These are phyloP conservation scores for Tyrannus savana DNA, from an alignment of 2,113 vertebrate species.

Conservation along the genomic window DNA sequence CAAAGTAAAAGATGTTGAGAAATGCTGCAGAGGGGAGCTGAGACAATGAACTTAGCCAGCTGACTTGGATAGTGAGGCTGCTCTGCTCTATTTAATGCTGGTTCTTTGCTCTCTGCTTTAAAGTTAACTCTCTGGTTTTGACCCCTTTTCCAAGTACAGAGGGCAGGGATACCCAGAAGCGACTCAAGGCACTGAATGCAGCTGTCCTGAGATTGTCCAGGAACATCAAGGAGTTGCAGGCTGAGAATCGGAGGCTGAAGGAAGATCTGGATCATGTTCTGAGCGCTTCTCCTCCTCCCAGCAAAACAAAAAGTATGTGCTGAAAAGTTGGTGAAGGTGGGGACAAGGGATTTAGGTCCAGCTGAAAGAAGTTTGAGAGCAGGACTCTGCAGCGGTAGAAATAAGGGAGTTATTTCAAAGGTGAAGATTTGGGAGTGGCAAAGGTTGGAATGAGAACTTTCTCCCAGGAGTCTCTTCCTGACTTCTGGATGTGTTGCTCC, in stretches of 20 bases:
- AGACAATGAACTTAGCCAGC: background rate
- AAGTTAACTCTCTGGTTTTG: constrained; percentile 1
- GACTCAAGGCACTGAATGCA: constrained; percentile 80
- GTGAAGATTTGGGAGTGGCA: background rate
- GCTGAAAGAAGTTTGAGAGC: background rate
- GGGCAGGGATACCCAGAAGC: constrained; percentile 75
- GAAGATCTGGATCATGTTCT: constrained; percentile 80
- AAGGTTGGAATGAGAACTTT: background rate
- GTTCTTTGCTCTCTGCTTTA: background rate
- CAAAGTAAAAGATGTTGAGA: background rate
- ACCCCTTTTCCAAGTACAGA: constrained; percentile 66
- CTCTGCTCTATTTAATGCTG: background rate
- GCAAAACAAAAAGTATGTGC: constrained; percentile 75
- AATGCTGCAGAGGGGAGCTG: background rate
- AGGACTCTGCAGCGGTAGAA: background rate
- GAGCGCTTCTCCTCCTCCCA: constrained; percentile 65
- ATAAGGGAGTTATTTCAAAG: background rate
- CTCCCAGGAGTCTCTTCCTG: background rate
- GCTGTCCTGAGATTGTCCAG: constrained; percentile 82
- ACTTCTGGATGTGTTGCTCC: background rate
- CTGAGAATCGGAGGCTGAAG: constrained; percentile 84
- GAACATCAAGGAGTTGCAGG: constrained; percentile 82
- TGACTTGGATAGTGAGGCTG: background rate
- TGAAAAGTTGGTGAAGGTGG: rapidly evolving
- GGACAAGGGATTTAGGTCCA: background rate